Evolutionary conservation across 2,888 invertebrate species (phyloP).

Genomic region (Drosophila prostipennis): DNA sequence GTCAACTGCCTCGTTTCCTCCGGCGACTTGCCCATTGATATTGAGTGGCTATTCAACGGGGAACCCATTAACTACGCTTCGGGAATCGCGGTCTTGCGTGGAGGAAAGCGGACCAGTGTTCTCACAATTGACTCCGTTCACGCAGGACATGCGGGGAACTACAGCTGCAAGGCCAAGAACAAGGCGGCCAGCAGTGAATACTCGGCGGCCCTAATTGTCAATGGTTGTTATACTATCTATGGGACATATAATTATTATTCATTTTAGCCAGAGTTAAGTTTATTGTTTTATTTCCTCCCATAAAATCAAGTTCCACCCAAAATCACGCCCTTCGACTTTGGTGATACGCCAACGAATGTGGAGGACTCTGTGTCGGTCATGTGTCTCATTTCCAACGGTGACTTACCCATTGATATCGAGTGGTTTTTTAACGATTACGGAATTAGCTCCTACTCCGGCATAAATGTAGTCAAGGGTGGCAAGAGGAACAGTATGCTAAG

Average conservation of each 20-base stretch:
- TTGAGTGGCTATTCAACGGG: constrained; percentile 88
- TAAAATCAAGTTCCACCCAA: constrained; percentile 81
- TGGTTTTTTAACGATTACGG: constrained; percentile 87
- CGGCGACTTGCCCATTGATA: constrained; percentile 88
- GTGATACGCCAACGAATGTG: constrained; percentile 88
- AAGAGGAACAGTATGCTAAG: constrained; percentile 87
- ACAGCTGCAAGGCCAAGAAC: constrained; percentile 90
- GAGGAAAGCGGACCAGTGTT: constrained; percentile 87
- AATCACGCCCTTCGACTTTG: constrained; percentile 90
- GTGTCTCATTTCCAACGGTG: constrained; percentile 89
- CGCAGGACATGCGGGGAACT: constrained; percentile 89
- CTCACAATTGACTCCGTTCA: constrained; percentile 88
- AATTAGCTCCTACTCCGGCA: constrained; percentile 85
- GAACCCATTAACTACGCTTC: constrained; percentile 83
- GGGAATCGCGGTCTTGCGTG: constrained; percentile 86
- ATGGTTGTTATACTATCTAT: constrained; percentile 84
- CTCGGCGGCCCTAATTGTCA: constrained; percentile 88
- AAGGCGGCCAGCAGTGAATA: constrained; percentile 85
- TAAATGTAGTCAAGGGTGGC: constrained; percentile 86
- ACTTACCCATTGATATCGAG: constrained; percentile 87
- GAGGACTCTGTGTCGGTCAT: constrained; percentile 89
- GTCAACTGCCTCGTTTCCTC: constrained; percentile 89
- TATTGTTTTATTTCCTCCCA: constrained; percentile 4
- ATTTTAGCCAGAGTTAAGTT: constrained; percentile 18
- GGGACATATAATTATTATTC: no score